Evolutionary conservation across 2,113 vertebrate genomes (phyloP), one percentile per base, ranked within the genome.

Genomic region (Otus sunia): DNA sequence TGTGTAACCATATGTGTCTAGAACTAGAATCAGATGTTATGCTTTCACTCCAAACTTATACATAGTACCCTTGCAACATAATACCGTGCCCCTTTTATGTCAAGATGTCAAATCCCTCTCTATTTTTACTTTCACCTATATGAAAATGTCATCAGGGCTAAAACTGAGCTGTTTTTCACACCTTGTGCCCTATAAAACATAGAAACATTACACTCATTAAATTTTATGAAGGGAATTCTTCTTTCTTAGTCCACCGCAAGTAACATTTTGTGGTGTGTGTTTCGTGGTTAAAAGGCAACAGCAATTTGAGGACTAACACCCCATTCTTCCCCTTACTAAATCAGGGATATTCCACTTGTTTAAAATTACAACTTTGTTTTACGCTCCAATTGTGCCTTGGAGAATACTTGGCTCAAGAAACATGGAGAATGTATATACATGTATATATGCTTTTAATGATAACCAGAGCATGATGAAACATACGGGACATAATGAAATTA

Each of bases 111-210:
- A 90, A 41, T 71, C 50, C 90, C 86, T 90, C 88, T 93, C 86
- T 88, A 73, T 93, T 97, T 97, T 95, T 79, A 67, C 91, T 96
- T 94, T 74, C 91, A 95, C 93, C 77, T 96, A 72, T 60, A 93
- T 96, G 94, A 97, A 97, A 95, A 97, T 97, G 92, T 97, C 96
- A 95, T 89, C 86, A 56, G 66, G 87, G 60, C 96, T 96, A 94
- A 92, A 87, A 86, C n/a, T 26, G 88, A 94, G 89, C 90, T 96
- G 94, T 91, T 97, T 96, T 97, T 97, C 96, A 96, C 94, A 94
- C 96, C 76, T 68, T 1, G 1, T 92, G 91, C 93, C 60, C 90
- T 62, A 88, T 96, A 97, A 97, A 97, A 83, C 62, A n/a, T 4
- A 77, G 91, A 92, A 96, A 89, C 77, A 53, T 62, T 94, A 15